These are phyloP conservation scores for Saguinus midas DNA, from an alignment of 2,113 vertebrate genomes.

Conservation along the genomic window DNA sequence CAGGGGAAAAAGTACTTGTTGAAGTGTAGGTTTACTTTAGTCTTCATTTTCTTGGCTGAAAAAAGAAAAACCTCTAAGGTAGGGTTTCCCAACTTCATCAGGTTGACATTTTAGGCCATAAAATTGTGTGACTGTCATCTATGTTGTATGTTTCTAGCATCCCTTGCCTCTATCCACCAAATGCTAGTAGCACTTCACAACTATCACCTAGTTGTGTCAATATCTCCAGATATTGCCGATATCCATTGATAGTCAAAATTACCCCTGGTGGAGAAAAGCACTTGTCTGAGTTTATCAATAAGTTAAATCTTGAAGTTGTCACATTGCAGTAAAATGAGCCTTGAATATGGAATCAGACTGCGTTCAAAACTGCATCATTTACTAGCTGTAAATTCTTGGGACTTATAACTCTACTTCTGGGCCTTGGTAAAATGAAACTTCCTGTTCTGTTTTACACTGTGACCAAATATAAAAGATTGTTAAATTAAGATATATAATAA, in stretches of 20 bases:
- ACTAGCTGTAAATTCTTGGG: neutral
- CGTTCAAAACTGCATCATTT: neutral
- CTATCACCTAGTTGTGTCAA: neutral
- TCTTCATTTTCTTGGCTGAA: neutral
- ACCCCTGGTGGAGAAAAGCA: neutral
- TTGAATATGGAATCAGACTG: neutral
- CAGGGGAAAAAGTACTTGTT: neutral
- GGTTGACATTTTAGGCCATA: neutral
- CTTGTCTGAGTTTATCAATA: neutral
- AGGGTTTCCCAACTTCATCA: neutral
- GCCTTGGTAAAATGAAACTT: neutral
- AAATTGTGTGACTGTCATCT: neutral
- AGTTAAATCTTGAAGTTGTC: neutral
- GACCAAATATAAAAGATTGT: neutral
- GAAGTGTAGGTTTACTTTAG: neutral
- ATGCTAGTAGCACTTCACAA: neutral
- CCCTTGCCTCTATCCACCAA: neutral
- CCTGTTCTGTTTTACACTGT: neutral
- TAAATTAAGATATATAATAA: neutral
- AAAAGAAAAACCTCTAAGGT: neutral
- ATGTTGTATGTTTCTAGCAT: neutral
- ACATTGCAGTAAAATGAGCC: neutral
- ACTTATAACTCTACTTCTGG: neutral
- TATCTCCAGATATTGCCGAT: neutral
- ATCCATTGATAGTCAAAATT: neutral